These are phyloP conservation scores for Alligator mississippiensis DNA, from an alignment of 2,113 vertebrate genomes.

Conservation along the genomic window DNA sequence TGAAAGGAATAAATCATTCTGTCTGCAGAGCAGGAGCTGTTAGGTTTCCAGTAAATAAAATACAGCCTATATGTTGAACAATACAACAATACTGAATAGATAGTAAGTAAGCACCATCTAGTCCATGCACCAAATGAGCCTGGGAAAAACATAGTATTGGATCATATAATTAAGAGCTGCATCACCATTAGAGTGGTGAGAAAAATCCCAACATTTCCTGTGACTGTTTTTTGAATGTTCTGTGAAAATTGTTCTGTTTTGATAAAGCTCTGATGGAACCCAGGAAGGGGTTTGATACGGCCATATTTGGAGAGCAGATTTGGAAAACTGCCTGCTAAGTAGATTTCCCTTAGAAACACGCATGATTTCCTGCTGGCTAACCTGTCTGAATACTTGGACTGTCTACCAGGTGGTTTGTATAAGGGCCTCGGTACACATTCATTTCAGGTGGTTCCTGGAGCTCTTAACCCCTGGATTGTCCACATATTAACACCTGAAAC, in stretches of 20 bases:
- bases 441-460: too few relatives aligned
- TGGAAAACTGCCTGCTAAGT: not conserved
- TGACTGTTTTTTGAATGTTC: not conserved
- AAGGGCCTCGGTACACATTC: too few relatives aligned
- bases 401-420: not conserved
- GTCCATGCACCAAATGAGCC: not conserved
- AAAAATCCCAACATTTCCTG: not conserved
- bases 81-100: not conserved
- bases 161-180: not conserved
- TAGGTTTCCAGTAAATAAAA: not conserved
- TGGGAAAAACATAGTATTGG: not conserved
- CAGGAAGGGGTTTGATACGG: too few relatives aligned
- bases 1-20: not conserved
- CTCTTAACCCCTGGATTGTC: too few relatives aligned
- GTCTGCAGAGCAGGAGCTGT: not conserved
- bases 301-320: too few relatives aligned
- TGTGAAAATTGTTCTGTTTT: not conserved
- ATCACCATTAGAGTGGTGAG: not conserved
- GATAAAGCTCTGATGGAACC: not conserved
- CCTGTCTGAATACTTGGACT: not conserved
- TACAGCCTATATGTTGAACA: not conserved
- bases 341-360: not conserved
- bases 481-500: too few relatives aligned
- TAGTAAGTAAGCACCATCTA: not conserved
- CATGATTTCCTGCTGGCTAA: not conserved